Evolutionary conservation across 2,797 vertebrate genomes (phyloP), one percentile per base, ranked within the genome.

Genomic region (Xiphorhynchus erythropygius): DNA sequence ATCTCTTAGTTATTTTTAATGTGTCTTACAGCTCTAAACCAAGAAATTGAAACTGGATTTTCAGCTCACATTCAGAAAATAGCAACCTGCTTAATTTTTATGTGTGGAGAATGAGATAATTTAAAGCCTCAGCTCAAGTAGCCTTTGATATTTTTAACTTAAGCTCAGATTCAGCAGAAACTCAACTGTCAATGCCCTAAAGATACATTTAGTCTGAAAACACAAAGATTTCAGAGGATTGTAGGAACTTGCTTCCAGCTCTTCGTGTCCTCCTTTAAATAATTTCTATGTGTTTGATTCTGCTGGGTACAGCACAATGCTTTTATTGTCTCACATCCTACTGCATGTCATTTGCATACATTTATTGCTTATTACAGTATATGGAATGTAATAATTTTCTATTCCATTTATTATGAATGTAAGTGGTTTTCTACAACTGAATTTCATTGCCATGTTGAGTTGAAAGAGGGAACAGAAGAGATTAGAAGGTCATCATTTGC

Each of bases 301-400:
- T 78, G 63, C 55, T 56, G 44, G 37, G 57, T 67, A 44, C 33
- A 81, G 12, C 41, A 96, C 85, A 96, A 82, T 82, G 82, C 65
- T 84, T 62, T 68, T 73, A 80, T 94, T 96, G 93, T 94, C 79
- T 96, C 13, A 1, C 55, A 68, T 93, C 56, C 79, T 78, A 77
- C 63, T 93, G 83, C 14, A 64, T 92, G 27, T 82, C 19, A 93
- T 96, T 94, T 94, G 89, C 93, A 94, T 96, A 93, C n/a, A 60
- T 89, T 60, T 82, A 37, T 79, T 93, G 47, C 49, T 88, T 76
- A 70, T 87, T 89, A 90, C 53, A 87, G 11, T 74, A 74, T 87
- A 87, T 63, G 46, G 90, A 91, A 93, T 84, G 89, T 69, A 73
- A 77, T 94, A 11, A 83, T 69, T 84, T 85, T 74, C 53, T 74